Evolutionary conservation across 2,888 invertebrate species (phyloP).

Genomic region (Diloba caeruleocephala): DNA sequence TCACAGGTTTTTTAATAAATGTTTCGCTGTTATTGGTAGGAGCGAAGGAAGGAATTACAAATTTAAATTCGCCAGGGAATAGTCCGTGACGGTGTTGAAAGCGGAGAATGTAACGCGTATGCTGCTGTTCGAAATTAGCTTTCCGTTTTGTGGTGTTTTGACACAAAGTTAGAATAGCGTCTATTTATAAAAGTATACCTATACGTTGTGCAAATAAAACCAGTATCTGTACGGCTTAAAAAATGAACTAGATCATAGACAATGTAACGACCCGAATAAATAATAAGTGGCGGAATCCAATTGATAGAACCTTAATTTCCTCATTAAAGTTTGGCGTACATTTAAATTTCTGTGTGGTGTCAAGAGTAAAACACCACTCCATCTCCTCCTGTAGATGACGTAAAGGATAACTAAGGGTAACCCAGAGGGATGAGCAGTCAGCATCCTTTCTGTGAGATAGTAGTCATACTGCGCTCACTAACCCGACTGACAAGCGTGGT

Average conservation of each 20-base stretch:
- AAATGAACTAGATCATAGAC: slow-evolving; percentile 25
- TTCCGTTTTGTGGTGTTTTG: slow-evolving; percentile 22
- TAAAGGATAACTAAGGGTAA: too few species aligned
- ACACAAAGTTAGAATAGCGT: slow-evolving; percentile 5
- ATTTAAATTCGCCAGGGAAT: slow-evolving; percentile 87
- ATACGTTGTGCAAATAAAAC: too few species aligned
- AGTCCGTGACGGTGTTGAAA: slow-evolving; percentile 74
- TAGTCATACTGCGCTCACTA: too few species aligned
- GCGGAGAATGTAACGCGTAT: slow-evolving; percentile 84
- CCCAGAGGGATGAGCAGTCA: too few species aligned
- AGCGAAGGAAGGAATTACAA: slow-evolving; percentile 82
- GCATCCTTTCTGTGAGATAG: too few species aligned
- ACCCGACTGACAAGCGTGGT: too few species aligned
- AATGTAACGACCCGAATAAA: slow-evolving; percentile 28
- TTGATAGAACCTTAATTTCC: slow-evolving; percentile 11
- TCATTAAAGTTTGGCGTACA: background rate
- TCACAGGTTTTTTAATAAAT: slow-evolving; percentile 77
- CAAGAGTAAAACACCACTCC: too few species aligned
- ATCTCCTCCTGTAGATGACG: too few species aligned
- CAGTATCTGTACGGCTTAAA: slow-evolving; percentile 5
- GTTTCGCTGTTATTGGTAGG: slow-evolving; percentile 81
- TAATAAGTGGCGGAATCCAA: slow-evolving; percentile 6
- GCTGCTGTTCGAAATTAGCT: slow-evolving; percentile 63
- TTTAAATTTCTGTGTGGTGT: too few species aligned
- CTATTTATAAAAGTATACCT: slow-evolving; percentile 10